These are phyloP conservation scores for Mamestra brassicae DNA, from an alignment of 2,888 invertebrate genomes.

Conservation along the genomic window DNA sequence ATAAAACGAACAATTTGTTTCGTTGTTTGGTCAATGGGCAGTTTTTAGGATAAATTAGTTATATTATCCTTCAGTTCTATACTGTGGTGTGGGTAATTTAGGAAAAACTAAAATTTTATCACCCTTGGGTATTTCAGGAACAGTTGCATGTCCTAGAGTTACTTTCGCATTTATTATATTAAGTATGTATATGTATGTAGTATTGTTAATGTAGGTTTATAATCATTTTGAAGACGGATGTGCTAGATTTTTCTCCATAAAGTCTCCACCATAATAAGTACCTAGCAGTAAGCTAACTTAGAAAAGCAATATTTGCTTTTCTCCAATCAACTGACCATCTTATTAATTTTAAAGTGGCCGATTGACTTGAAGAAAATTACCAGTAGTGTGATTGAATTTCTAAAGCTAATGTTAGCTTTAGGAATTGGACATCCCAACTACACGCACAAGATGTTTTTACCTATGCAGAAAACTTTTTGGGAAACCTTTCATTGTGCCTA, in stretches of 20 bases:
- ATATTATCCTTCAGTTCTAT: slow-evolving; percentile 1
- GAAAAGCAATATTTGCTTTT: neutral
- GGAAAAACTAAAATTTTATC: neutral
- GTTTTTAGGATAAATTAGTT: neutral
- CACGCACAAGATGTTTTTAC: too few relatives aligned
- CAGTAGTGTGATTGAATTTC: neutral
- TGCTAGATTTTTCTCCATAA: neutral
- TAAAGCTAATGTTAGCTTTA: neutral
- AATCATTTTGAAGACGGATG: neutral
- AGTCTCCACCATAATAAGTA: neutral
- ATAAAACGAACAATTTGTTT: slow-evolving; percentile 32
- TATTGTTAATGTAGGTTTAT: slow-evolving; percentile 2
- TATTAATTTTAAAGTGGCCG: neutral
- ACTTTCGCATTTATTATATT: neutral
- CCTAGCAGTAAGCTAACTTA: neutral
- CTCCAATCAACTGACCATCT: neutral
- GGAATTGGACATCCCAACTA: neutral
- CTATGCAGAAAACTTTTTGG: too few relatives aligned
- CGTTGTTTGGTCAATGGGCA: neutral
- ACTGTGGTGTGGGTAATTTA: neutral
- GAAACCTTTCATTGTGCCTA: too few relatives aligned
- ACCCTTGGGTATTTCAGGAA: too few relatives aligned
- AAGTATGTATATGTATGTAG: neutral
- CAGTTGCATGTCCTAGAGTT: neutral
- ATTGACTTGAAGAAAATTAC: neutral